Percentiles rank a stretch among this genome's conserved stretches.
Evolutionary conservation across 2,888 invertebrate species (phyloP).

Genomic region (Esperia sulphurella): DNA sequence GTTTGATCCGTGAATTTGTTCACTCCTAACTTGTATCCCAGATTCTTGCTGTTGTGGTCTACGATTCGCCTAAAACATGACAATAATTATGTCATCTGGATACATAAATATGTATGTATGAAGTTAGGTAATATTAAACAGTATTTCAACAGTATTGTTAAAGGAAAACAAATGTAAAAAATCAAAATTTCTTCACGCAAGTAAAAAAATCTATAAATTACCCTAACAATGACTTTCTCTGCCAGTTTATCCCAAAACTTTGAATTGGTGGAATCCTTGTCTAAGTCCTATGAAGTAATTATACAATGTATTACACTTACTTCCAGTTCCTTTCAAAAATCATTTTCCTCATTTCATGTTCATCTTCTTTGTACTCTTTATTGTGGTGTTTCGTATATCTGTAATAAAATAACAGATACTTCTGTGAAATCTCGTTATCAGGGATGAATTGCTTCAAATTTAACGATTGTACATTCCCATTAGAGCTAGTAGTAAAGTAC

Average conservation of each 20-base stretch:
- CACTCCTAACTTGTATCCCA: conserved; percentile 33
- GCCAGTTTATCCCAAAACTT: no score
- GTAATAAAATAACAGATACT: not conserved
- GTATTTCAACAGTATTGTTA: no score
- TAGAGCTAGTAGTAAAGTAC: no score
- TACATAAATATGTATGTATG: not conserved
- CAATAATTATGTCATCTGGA: not conserved
- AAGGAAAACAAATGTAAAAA: no score
- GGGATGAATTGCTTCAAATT: no score
- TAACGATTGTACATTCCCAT: no score
- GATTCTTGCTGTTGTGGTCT: conserved; percentile 37
- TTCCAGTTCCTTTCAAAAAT: conserved; percentile 16
- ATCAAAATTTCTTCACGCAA: no score
- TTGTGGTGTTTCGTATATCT: conserved; percentile 14
- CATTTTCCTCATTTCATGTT: conserved; percentile 10
- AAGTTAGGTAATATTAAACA: no score
- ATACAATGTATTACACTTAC: conserved; percentile 9
- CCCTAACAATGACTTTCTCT: no score
- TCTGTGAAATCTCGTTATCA: no score
- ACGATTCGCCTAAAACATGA: conserved; percentile 28
- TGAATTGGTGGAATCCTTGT: not conserved
- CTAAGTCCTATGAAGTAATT: not conserved
- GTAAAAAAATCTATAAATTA: no score
- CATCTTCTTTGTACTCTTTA: conserved; percentile 4
- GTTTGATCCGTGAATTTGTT: conserved; percentile 43